Evolutionary conservation across 1,140 invertebrate species (phyloP), one percentile per base, ranked within the genome.

Genomic region (Monochamus saltuarius): DNA sequence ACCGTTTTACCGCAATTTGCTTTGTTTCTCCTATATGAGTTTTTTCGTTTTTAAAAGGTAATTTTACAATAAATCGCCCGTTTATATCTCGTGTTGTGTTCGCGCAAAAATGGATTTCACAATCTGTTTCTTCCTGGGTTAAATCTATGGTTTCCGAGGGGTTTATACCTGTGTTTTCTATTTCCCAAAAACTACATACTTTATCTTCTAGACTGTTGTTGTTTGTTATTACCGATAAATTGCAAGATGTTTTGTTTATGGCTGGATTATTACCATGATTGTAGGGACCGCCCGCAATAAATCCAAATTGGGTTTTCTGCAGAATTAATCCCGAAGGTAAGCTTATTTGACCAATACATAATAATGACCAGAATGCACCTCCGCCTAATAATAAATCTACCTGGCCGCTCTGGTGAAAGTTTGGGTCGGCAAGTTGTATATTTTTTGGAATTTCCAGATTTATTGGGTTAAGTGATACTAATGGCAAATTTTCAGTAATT

Each of bases 381-480:
- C n/a, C n/a, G n/a, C n/a, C n/a, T n/a, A 57, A 62, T 56, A 56
- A 38, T 16, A 34, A 35, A 36, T 7, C 19, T 19, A 0, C 59
- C 52, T 10, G 50, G 10, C 35, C 55, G 34, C 19, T n/a, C n/a
- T n/a, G n/a, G n/a, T n/a, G n/a, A n/a, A 74, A 29, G 50, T 75
- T 62, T 17, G 73, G 66, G 0, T 45, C 43, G 19, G 50, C 55
- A 4, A 61, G 61, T 22, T 13, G 22, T 37, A 65, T 19, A 59
- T 72, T 73, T 8, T 66, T 11, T n/a, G 68, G 59, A 60, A 72
- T 71, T 7, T 66, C 69, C 7, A 74, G 58, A 36, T 56, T 47
- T 17, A 74, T 56, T 38, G 68, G 35, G 11, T 47, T 36, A 4
- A 72, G 70, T 29, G 73, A 61, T 29, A 59, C 64, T 34, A 61